Percentiles rank a stretch among this genome's conserved stretches.
Evolutionary conservation across 2,113 vertebrate species (phyloP).

Genomic region (Sterrhoptilus dennistouni): DNA sequence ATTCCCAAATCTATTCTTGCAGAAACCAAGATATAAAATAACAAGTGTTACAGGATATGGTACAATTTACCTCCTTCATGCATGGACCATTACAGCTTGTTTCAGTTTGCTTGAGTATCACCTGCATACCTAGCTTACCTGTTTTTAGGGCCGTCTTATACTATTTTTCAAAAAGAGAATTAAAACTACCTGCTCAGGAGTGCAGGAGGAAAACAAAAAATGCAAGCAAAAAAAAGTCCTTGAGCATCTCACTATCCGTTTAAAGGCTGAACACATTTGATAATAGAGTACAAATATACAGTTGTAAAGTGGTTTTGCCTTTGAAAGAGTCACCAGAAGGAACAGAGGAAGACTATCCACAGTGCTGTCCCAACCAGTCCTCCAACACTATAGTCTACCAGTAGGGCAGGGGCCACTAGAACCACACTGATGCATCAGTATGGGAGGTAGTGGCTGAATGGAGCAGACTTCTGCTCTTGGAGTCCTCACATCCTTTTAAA

Average conservation of each 20-base stretch:
- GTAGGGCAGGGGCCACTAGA: not conserved
- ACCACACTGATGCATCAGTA: not conserved
- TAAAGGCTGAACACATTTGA: not conserved
- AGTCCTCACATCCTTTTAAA: not conserved
- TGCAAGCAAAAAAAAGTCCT: not conserved
- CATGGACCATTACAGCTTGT: rapidly evolving
- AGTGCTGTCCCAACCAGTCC: not conserved
- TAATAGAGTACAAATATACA: not conserved
- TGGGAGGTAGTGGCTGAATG: not conserved
- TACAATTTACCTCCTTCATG: not conserved
- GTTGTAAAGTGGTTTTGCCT: not conserved
- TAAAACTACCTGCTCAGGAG: not conserved
- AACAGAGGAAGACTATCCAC: not conserved
- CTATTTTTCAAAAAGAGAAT: not conserved
- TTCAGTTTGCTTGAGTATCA: not conserved
- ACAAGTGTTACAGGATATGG: not conserved
- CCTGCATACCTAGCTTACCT: not conserved
- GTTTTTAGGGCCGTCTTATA: not conserved
- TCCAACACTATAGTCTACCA: not conserved
- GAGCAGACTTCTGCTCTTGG: not conserved
- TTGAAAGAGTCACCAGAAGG: not conserved
- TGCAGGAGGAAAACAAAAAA: not conserved
- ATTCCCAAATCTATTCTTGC: not conserved
- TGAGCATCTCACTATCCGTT: not conserved
- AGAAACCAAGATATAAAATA: not conserved